phyloP scores from a whole-genome alignment of 2,113 vertebrate genomes.

The Gymnocephalus cernua region DNA sequence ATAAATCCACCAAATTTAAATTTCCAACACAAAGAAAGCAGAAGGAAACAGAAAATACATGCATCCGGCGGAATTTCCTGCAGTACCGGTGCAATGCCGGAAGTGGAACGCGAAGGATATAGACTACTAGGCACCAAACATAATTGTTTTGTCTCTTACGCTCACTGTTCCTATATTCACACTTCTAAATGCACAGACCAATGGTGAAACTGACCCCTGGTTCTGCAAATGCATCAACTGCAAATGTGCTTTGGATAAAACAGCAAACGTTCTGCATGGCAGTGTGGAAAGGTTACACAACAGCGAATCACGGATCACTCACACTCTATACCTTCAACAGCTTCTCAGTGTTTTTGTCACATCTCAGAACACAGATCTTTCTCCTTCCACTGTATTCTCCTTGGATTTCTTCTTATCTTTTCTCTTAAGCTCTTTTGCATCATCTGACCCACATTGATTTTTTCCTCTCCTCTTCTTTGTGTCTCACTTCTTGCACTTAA shows the following conservation, averaged over 20 bases:
- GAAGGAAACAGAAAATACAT: too few relatives aligned
- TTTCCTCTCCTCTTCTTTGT: not conserved
- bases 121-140: too few relatives aligned
- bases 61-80: too few relatives aligned
- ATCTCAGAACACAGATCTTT: too few relatives aligned
- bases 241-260: conserved; percentile 16
- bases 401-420: not conserved
- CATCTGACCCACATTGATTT: not conserved
- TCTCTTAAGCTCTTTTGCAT: not conserved
- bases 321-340: not conserved
- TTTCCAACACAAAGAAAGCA: too few relatives aligned
- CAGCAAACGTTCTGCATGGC: conserved; percentile 31
- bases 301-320: not conserved
- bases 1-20: too few relatives aligned
- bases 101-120: too few relatives aligned
- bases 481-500: not conserved
- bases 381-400: not conserved
- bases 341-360: not conserved
- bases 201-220: not conserved
- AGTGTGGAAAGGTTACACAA: not conserved
- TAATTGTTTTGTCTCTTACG: too few relatives aligned
- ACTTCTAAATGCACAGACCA: not conserved
- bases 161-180: not conserved
- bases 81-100: too few relatives aligned
- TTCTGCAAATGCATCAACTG: not conserved